Percentiles rank a stretch among this genome's conserved stretches.
Conservation (phyloP, 2,888 invertebrate genomes). For the Agrilus biguttatus region DNA sequence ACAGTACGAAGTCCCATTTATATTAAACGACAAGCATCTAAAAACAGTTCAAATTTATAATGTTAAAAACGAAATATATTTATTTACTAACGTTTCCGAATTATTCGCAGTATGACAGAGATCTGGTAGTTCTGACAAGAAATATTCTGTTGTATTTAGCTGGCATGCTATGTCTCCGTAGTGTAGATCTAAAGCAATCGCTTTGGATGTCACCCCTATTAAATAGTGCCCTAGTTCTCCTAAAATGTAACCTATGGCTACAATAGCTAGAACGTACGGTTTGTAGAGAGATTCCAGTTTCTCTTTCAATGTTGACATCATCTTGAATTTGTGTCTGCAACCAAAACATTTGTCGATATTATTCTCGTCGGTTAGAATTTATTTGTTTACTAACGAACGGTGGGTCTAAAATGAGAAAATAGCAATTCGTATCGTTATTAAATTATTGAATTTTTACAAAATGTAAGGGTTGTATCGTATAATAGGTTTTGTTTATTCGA, state of each 20-base stretch:
- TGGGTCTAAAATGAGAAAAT: not conserved
- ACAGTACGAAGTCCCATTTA: conserved; percentile 66
- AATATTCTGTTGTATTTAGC: conserved; percentile 48
- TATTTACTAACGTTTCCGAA: conserved; percentile 33
- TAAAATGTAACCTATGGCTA: conserved; percentile 71
- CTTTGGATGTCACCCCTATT: conserved; percentile 78
- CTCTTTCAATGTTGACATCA: conserved; percentile 32
- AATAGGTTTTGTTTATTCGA: too few relatives aligned
- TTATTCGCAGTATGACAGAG: conserved; percentile 42
- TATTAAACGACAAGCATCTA: conserved; percentile 48
- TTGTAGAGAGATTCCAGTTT: conserved; percentile 59
- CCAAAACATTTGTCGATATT: conserved; percentile 1
- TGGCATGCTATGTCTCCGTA: conserved; percentile 80
- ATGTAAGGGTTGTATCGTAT: too few relatives aligned
- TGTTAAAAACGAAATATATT: too few relatives aligned
- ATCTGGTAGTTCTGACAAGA: conserved; percentile 35
- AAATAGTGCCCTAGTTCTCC: conserved; percentile 81
- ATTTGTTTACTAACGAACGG: too few relatives aligned
- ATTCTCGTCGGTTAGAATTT: not conserved
- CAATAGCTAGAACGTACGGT: conserved; percentile 62
- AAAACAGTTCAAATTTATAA: conserved; percentile 4
- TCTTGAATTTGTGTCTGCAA: conserved; percentile 15
- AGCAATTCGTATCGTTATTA: not conserved
- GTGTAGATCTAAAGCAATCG: conserved; percentile 69
- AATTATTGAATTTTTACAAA: not conserved